Base-by-base conservation (phyloP, 2,888 invertebrate species). In the Gasteruption jaculator region DNA sequence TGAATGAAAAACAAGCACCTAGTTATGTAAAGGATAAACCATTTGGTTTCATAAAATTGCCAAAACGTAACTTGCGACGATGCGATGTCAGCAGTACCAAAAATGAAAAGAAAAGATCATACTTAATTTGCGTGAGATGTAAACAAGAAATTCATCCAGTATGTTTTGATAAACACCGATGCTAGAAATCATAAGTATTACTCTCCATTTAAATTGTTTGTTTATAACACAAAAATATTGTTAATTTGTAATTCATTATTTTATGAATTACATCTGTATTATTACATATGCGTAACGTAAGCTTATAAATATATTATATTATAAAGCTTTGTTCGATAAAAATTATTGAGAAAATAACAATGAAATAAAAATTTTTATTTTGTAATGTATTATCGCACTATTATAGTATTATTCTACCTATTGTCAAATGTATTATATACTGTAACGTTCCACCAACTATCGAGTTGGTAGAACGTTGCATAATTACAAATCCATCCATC, bases 141-240 rank as follows among this genome's bases (percentile, higher is more conserved):
- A 8, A 32, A 43, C 16, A 36, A 43, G 5, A 43, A 52, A 4
- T 11, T 50, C 1, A 44, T 46, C 1, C 31, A 47, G 27, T 50
- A 52, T 15, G 39, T 52, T 26, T 16, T 32, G 25, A 22, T 39
- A 31, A 39, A 32, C 24, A 39, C 16, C 32, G 10, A 32, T 32
- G 31, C 32, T 32, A 38, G 18, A 38, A 38, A 38, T 29, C n/a
- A 35, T 27, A 38, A 38, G 38, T 30, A 24, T 30, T 31, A 30
- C 21, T 19, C 21, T 38, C 12, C 38, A 19, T 38, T 38, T 38
- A 38, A 31, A 30, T 38, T 38, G 38, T 18, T 38, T 30, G 15
- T 30, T 38, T 22, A 29, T 38, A 38, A 38, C 7, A 38, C 29
- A 38, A 29, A 38, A 38, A 38, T 38, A 15, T 38, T 25, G 14